These are phyloP conservation scores for Aptenodytes forsteri DNA, from an alignment of 2,113 vertebrate genomes.

Conservation along the genomic window DNA sequence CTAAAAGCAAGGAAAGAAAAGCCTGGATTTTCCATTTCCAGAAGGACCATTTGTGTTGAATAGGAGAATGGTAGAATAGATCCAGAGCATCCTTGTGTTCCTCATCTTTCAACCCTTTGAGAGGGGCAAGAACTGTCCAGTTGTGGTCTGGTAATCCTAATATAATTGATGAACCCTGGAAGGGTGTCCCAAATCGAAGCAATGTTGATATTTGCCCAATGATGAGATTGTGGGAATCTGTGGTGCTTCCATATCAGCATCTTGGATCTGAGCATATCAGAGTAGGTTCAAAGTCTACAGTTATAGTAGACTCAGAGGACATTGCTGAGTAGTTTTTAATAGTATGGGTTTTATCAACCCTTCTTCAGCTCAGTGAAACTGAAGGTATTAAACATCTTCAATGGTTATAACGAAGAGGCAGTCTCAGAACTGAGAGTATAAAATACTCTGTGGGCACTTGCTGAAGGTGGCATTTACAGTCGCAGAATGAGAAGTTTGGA, in stretches of 20 bases:
- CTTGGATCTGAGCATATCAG: not conserved
- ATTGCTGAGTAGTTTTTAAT: not conserved
- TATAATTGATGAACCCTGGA: not conserved
- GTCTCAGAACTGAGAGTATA: not conserved
- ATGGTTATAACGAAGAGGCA: not conserved
- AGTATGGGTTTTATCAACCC: not conserved
- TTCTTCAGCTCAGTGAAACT: not conserved
- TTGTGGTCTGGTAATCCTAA: not conserved
- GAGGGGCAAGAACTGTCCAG: not conserved
- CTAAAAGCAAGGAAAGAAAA: not conserved
- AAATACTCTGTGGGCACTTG: not conserved
- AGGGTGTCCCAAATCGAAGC: not conserved
- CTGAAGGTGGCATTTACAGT: not conserved
- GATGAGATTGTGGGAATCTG: not conserved
- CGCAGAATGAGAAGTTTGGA: not conserved
- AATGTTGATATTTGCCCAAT: not conserved
- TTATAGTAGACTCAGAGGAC: not conserved
- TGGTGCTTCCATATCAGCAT: not conserved
- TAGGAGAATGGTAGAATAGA: not conserved
- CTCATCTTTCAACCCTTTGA: not conserved
- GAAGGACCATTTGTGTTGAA: not conserved
- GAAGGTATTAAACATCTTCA: not conserved
- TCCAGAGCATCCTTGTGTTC: not conserved
- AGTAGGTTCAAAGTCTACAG: not conserved
- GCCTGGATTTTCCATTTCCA: not conserved